Conservation (phyloP, 2,797 vertebrate species). For the Melanotaenia pygmaea region DNA sequence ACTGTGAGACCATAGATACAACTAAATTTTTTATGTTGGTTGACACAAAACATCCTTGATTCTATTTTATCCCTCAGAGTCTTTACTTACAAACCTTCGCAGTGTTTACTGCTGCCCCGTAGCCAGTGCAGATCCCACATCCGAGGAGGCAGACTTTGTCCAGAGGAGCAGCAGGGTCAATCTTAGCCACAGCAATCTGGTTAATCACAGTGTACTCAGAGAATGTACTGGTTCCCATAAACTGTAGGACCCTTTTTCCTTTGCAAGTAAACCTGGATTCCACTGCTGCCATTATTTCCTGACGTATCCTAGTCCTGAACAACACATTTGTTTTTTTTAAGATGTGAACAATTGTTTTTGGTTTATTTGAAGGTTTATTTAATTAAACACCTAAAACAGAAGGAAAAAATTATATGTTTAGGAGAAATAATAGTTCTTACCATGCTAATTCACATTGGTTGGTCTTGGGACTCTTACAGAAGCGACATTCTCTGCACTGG, state of each 20-base stretch:
- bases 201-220: constrained; percentile 93
- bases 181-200: constrained; percentile 90
- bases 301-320: constrained; percentile 64
- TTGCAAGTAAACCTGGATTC: constrained; percentile 91
- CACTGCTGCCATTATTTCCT: constrained; percentile 81
- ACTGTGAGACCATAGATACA: too few species aligned
- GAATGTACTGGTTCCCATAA: constrained; percentile 95
- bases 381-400: too few species aligned
- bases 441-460: constrained; percentile 91
- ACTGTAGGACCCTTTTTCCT: constrained; percentile 90
- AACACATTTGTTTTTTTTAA: not conserved
- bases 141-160: constrained; percentile 95
- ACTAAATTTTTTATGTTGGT: too few species aligned
- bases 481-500: constrained; percentile 91
- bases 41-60: not conserved
- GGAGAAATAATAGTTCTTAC: constrained; percentile 63
- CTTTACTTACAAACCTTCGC: constrained; percentile 83
- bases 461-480: constrained; percentile 91
- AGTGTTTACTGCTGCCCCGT: constrained; percentile 92
- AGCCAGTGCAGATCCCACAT: constrained; percentile 94
- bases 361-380: not conserved
- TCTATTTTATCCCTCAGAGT: not conserved
- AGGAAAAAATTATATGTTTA: not conserved
- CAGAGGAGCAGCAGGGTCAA: constrained; percentile 89
- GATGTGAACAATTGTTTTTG: not conserved